These are phyloP conservation scores for Lithobates sylvaticus DNA, from an alignment of 2,797 vertebrate species.

Conservation along the genomic window DNA sequence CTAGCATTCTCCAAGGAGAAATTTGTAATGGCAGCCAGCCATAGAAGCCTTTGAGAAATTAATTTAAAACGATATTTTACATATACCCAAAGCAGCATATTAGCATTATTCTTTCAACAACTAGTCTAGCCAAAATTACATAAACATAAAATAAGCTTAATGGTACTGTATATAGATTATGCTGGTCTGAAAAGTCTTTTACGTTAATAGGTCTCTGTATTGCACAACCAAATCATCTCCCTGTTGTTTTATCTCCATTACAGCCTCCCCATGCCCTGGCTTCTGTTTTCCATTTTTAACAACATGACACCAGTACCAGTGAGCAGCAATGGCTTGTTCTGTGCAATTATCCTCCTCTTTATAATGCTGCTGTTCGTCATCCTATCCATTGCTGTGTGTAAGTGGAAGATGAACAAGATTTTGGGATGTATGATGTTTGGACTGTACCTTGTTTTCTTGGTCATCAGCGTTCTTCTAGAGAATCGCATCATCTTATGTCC, in stretches of 20 bases:
- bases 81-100: too few relatives aligned
- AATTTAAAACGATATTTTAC: too few relatives aligned
- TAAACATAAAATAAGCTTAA: background rate
- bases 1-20: too few relatives aligned
- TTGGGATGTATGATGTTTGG: slow-evolving; percentile 92
- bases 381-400: slow-evolving; percentile 92
- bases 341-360: slow-evolving; percentile 97
- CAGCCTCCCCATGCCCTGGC: slow-evolving; percentile 97
- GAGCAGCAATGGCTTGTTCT: slow-evolving; percentile 98
- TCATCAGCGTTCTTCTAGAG: slow-evolving; percentile 95
- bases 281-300: slow-evolving; percentile 83
- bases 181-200: background rate
- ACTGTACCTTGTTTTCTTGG: slow-evolving; percentile 94
- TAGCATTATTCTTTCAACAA: too few relatives aligned
- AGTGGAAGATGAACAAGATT: slow-evolving; percentile 96
- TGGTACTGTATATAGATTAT: background rate
- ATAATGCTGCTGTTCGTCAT: slow-evolving; percentile 98
- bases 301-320: slow-evolving; percentile 83
- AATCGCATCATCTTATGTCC: slow-evolving; percentile 91
- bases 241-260: slow-evolving; percentile 55
- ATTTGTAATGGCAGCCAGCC: too few relatives aligned
- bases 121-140: too few relatives aligned
- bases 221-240: background rate
- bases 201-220: background rate
- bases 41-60: too few relatives aligned